Conservation (phyloP, 2,113 vertebrate genomes). For the Actenoides lindsayi region DNA sequence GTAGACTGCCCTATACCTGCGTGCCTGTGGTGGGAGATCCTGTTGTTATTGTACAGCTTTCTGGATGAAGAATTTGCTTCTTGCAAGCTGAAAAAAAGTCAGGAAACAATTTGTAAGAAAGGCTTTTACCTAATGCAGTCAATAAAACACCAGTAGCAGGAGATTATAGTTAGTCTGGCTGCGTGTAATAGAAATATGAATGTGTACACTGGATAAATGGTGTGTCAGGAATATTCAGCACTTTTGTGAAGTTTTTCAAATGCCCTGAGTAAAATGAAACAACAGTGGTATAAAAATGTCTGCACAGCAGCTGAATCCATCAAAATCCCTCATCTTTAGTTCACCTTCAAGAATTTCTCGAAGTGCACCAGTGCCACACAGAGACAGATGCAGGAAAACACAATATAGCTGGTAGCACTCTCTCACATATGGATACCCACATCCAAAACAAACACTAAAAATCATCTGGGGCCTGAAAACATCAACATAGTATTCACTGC, state of each 20-base stretch:
- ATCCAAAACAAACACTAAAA: not conserved
- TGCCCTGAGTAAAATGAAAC: not conserved
- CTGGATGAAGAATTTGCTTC: not conserved
- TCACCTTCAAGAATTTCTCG: conserved; percentile 15
- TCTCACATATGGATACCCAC: not conserved
- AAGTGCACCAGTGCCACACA: conserved; percentile 66
- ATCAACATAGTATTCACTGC: not conserved
- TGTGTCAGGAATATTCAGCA: not conserved
- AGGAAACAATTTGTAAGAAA: not conserved
- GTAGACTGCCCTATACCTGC: not conserved
- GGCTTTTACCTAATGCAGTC: not conserved
- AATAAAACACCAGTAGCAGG: not conserved
- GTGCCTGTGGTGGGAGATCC: not conserved
- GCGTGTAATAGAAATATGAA: not conserved
- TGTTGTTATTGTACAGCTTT: not conserved
- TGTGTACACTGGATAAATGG: not conserved
- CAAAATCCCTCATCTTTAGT: not conserved
- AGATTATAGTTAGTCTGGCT: not conserved
- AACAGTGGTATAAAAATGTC: not conserved
- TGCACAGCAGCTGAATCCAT: not conserved
- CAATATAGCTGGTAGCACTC: not conserved
- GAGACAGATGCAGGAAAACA: conserved; percentile 52
- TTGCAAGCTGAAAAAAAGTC: not conserved
- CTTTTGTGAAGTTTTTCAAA: not conserved
- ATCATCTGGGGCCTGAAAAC: not conserved